A percentile compares a stretch with the other conserved stretches of the same genome.
These are phyloP conservation scores for Tenodera sinensis DNA, from an alignment of 2,888 invertebrate species.

Conservation along the genomic window DNA sequence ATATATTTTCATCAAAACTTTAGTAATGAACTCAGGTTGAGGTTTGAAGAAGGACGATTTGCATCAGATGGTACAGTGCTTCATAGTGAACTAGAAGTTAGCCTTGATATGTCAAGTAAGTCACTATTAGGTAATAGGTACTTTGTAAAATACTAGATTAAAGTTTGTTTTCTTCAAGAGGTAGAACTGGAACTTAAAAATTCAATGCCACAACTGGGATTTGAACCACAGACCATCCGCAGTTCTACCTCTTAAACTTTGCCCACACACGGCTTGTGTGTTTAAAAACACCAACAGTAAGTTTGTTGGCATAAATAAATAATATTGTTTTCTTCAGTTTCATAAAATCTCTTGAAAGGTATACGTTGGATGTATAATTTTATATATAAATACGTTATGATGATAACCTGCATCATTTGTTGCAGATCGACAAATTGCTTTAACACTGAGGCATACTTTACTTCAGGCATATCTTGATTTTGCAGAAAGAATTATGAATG, in stretches of 20 bases:
- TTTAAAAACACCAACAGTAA: no score
- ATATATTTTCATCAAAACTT: conserved; percentile 17
- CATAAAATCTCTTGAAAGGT: no score
- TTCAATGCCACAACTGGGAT: no score
- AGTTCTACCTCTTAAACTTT: no score
- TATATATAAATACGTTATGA: no score
- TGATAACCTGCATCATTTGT: conserved; percentile 20
- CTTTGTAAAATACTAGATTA: background rate
- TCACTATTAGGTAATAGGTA: conserved; percentile 5
- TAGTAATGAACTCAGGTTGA: background rate
- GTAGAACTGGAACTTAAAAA: no score
- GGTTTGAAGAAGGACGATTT: background rate
- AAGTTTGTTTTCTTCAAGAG: no score
- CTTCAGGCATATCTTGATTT: conserved; percentile 66
- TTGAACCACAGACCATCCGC: no score
- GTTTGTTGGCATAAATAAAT: no score
- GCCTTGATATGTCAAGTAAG: conserved; percentile 74
- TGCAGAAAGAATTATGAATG: conserved; percentile 57
- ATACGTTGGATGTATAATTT: no score
- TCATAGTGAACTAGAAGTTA: conserved; percentile 62
- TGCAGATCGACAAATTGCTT: conserved; percentile 79
- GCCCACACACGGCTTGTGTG: no score
- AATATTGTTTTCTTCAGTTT: no score
- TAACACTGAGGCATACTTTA: conserved; percentile 66
- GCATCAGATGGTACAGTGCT: conserved; percentile 37